Conservation (phyloP, 2,888 invertebrate species). For the Tachina grossa region DNA sequence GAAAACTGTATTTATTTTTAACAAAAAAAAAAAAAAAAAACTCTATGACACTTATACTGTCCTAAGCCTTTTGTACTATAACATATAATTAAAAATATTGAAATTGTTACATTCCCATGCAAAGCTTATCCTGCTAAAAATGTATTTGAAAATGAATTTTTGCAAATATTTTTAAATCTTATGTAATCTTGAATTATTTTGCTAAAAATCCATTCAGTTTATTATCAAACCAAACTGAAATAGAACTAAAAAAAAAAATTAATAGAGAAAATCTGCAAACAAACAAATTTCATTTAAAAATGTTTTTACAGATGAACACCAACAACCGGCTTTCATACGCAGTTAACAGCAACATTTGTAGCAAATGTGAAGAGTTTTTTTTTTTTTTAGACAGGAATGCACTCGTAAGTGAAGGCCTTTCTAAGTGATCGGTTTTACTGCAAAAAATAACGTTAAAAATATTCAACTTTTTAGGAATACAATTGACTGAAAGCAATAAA, state of each 20-base stretch:
- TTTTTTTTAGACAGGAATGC: background rate
- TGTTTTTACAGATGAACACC: background rate
- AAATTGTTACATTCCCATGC: background rate
- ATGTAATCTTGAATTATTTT: slow-evolving; percentile 3
- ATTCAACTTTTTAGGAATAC: too few species aligned
- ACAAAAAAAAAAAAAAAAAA: too few species aligned
- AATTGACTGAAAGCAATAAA: too few species aligned
- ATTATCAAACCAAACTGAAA: background rate
- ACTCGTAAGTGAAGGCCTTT: background rate
- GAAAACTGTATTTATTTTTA: too few species aligned
- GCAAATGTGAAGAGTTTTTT: background rate
- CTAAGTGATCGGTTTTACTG: background rate
- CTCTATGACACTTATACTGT: too few species aligned
- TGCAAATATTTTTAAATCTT: slow-evolving; percentile 36
- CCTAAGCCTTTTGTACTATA: too few species aligned
- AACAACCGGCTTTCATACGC: background rate
- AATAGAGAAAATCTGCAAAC: background rate
- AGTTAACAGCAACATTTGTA: slow-evolving; percentile 15
- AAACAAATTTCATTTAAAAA: slow-evolving; percentile 19
- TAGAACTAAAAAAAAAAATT: background rate
- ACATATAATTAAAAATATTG: background rate
- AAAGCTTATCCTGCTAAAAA: background rate
- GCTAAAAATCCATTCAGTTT: slow-evolving; percentile 7
- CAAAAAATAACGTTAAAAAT: too few species aligned
- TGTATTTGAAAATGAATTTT: background rate